These are phyloP conservation scores for Philonicus albiceps DNA, from an alignment of 2,888 invertebrate genomes.

Conservation along the genomic window DNA sequence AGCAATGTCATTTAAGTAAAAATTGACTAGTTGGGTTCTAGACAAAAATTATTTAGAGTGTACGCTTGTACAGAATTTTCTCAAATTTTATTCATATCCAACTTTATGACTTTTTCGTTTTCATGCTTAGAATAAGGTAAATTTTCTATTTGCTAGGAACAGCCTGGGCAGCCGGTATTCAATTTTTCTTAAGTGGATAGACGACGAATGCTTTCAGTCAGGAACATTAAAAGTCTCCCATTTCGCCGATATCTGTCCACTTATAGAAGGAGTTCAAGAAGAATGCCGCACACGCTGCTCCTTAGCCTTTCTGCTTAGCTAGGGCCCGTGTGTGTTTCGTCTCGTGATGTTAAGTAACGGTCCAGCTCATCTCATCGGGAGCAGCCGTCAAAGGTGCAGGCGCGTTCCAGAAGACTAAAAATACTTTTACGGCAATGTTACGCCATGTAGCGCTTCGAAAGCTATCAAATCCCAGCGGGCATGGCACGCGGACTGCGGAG, in stretches of 20 bases:
- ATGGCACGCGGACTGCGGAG: not conserved
- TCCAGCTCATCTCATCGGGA: not conserved
- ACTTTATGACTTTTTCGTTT: not conserved
- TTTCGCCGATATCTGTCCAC: not conserved
- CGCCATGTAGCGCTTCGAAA: not conserved
- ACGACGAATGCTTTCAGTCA: not conserved
- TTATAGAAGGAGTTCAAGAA: not conserved
- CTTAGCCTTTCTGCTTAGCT: not conserved
- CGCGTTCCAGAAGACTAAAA: not conserved
- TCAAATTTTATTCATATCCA: too few relatives aligned
- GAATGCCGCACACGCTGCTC: not conserved
- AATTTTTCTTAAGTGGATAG: not conserved
- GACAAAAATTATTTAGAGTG: too few relatives aligned
- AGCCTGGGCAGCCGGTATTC: not conserved
- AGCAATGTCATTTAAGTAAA: too few relatives aligned
- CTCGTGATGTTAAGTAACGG: not conserved
- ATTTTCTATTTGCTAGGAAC: not conserved
- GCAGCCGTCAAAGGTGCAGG: conserved; percentile 4
- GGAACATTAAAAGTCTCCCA: not conserved
- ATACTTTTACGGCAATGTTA: not conserved
- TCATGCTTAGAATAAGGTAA: not conserved
- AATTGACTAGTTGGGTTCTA: too few relatives aligned
- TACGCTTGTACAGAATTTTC: too few relatives aligned
- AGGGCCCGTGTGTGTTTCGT: not conserved
- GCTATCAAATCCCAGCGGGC: not conserved